These are phyloP conservation scores for Anolis sagrei DNA, from an alignment of 2,113 vertebrate genomes.

Conservation along the genomic window DNA sequence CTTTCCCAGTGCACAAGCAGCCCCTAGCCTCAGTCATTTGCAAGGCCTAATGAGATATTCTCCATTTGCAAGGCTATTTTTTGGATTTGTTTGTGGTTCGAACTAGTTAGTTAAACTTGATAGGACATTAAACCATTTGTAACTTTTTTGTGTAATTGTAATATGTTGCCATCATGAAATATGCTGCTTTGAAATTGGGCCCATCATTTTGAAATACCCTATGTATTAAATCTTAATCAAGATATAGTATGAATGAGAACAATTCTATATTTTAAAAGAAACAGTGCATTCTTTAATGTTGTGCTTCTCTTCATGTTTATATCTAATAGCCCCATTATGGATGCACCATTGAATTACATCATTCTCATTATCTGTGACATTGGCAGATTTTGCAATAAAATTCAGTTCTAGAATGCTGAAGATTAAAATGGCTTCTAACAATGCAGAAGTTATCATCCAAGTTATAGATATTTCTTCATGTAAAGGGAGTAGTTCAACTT, in stretches of 20 bases:
- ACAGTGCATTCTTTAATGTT: neutral
- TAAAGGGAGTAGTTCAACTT: slow-evolving; percentile 16
- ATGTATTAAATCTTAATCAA: neutral
- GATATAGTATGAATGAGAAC: neutral
- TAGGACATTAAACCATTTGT: no score
- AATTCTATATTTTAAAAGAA: no score
- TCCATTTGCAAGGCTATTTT: no score
- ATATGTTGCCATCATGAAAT: no score
- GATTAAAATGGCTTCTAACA: neutral
- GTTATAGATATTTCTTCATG: slow-evolving; percentile 22
- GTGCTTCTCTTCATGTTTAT: neutral
- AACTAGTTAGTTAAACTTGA: no score
- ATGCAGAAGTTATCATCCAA: neutral
- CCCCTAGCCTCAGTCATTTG: no score
- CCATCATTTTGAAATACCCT: no score
- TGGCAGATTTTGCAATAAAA: slow-evolving; percentile 21
- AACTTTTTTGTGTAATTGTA: no score
- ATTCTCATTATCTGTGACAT: neutral
- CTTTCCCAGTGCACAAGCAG: no score
- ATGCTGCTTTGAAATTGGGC: no score
- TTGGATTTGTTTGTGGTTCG: no score
- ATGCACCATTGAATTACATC: neutral
- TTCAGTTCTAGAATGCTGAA: neutral
- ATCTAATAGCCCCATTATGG: neutral
- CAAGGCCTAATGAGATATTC: no score